phyloP scores from a whole-genome alignment of 2,797 vertebrate species.

The Argya squamiceps region DNA sequence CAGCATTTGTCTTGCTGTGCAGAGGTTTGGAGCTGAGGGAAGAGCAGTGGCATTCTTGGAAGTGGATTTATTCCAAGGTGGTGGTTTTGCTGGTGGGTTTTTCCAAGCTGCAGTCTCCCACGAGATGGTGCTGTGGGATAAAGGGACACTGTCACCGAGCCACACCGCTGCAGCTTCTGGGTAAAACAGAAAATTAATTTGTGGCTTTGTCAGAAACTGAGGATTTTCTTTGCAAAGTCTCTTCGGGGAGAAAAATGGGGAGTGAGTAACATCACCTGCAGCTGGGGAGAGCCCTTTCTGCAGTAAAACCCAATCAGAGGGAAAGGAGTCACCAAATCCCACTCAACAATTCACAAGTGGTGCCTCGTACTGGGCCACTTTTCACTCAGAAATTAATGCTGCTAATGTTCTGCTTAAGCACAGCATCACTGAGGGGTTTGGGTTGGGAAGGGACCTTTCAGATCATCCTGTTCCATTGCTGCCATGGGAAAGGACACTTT shows the following conservation, averaged over 20 bases:
- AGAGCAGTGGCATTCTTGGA: not conserved
- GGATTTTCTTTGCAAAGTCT: not conserved
- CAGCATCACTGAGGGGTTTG: not conserved
- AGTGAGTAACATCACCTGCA: not conserved
- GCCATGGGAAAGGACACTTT: not conserved
- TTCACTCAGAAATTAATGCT: not conserved
- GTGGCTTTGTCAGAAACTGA: not conserved
- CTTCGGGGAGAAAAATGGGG: not conserved
- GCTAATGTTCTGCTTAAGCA: not conserved
- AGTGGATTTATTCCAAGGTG: not conserved
- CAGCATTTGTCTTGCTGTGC: not conserved
- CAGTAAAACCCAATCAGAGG: not conserved
- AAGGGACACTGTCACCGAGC: not conserved
- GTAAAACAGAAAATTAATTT: not conserved
- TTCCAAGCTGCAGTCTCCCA: not conserved
- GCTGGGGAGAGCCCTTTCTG: not conserved
- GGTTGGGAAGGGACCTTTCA: not conserved
- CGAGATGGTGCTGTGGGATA: constrained; percentile 64
- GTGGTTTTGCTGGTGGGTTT: not conserved
- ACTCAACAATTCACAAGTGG: not conserved
- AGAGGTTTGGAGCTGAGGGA: not conserved
- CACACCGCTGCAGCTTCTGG: accelerated
- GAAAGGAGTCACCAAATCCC: not conserved
- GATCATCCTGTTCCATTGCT: accelerated
- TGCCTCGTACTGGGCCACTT: not conserved